Conservation (phyloP, 2,797 vertebrate genomes). For the Phalloptychus januarius region DNA sequence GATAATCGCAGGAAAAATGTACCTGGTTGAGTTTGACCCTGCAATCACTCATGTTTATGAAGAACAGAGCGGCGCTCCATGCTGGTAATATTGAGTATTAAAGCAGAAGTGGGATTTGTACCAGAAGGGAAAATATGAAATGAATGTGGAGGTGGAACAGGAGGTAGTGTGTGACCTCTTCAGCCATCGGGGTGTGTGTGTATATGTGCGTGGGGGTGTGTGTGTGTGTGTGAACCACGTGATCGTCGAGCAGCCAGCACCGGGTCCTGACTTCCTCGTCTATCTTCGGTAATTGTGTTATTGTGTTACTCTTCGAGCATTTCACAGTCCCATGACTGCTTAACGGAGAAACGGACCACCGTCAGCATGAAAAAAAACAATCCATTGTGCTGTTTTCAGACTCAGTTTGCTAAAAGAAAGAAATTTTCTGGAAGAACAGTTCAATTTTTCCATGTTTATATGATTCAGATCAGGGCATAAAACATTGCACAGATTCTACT, state of each 20-base stretch:
- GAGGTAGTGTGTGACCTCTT: slow-evolving; percentile 13
- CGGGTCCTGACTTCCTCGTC: slow-evolving; percentile 36
- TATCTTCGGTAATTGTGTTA: slow-evolving; percentile 67
- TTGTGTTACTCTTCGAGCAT: slow-evolving; percentile 59
- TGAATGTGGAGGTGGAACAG: slow-evolving; percentile 7
- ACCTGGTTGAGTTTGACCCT: slow-evolving; percentile 15
- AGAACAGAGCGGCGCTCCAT: background rate
- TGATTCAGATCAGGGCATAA: background rate
- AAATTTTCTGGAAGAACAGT: slow-evolving; percentile 1
- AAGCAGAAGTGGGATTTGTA: background rate
- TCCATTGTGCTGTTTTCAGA: slow-evolving; percentile 33
- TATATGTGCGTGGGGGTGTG: no score
- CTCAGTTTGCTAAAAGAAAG: slow-evolving; percentile 7
- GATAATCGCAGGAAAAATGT: slow-evolving; percentile 19
- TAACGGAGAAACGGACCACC: slow-evolving; percentile 19
- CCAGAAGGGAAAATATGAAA: background rate
- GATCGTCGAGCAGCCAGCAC: slow-evolving; percentile 13
- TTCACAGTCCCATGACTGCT: slow-evolving; percentile 70
- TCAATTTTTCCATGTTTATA: background rate
- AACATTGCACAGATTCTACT: background rate
- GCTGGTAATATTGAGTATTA: background rate
- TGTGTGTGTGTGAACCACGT: slow-evolving; percentile 10
- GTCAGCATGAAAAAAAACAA: slow-evolving; percentile 28
- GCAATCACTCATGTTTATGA: slow-evolving; percentile 8
- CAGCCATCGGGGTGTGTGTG: slow-evolving; percentile 1